phyloP scores from a whole-genome alignment of 2,113 vertebrate species.

The Hyaena hyaena region DNA sequence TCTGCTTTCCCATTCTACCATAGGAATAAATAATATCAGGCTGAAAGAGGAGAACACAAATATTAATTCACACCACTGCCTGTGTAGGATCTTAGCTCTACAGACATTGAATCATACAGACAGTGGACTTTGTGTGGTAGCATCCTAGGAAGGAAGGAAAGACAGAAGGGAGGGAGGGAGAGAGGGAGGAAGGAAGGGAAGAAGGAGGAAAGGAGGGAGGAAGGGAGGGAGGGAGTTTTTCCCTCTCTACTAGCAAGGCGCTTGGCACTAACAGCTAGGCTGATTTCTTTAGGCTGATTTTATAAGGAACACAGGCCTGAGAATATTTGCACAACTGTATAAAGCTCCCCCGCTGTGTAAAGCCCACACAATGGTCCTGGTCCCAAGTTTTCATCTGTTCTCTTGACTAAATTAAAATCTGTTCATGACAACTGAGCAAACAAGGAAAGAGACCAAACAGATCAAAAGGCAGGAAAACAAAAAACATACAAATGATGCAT shows the following conservation, averaged over 20 bases:
- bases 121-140: neutral
- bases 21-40: neutral
- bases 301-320: neutral
- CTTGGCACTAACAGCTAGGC: neutral
- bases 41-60: neutral
- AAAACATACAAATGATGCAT: constrained; percentile 1
- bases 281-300: neutral
- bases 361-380: neutral
- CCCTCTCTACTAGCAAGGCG: neutral
- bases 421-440: neutral
- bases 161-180: no score
- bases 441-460: neutral
- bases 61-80: neutral
- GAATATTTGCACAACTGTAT: neutral
- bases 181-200: neutral
- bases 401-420: neutral
- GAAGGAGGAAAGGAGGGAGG: no score
- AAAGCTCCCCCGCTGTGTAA: neutral
- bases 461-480: neutral
- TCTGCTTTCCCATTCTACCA: neutral
- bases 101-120: neutral
- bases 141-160: neutral
- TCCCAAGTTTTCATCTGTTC: neutral
- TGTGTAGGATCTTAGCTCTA: neutral
- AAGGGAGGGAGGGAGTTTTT: neutral